Evolutionary conservation across 2,888 invertebrate species (phyloP).

Genomic region (Hipparchia sbordonii): DNA sequence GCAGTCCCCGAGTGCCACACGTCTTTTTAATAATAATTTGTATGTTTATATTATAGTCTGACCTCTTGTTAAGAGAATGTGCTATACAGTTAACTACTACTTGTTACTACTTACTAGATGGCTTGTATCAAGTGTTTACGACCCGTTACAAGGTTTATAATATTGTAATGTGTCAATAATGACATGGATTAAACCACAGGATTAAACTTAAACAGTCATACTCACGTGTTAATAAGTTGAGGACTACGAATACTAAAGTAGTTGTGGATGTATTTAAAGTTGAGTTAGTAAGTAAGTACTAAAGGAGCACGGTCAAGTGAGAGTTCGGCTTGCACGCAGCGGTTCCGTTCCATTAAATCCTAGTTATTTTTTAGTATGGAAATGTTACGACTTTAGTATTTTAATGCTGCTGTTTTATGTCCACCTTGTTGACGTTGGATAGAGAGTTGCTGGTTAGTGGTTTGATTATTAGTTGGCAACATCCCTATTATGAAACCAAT

Average conservation of each 20-base stretch:
- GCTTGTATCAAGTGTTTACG: neutral
- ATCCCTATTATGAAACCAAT: too few relatives aligned
- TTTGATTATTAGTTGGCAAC: too few relatives aligned
- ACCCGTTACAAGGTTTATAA: neutral
- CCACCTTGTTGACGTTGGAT: too few relatives aligned
- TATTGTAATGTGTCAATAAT: neutral
- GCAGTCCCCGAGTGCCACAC: too few relatives aligned
- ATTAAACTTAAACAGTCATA: neutral
- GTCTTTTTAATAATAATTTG: too few relatives aligned
- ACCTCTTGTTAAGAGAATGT: neutral
- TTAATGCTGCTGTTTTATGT: neutral
- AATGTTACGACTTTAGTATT: neutral
- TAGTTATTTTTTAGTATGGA: neutral
- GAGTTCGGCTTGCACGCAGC: neutral
- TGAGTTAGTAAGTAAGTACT: too few relatives aligned
- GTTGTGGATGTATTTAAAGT: too few relatives aligned
- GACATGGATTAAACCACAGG: neutral
- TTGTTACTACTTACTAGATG: neutral
- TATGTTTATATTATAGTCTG: neutral
- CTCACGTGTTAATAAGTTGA: too few relatives aligned
- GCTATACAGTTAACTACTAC: neutral
- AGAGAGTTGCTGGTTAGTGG: too few relatives aligned
- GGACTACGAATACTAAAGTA: too few relatives aligned
- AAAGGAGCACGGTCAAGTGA: neutral
- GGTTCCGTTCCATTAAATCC: neutral